These are phyloP conservation scores for Panurus biarmicus DNA, from an alignment of 2,113 vertebrate species.

Conservation along the genomic window DNA sequence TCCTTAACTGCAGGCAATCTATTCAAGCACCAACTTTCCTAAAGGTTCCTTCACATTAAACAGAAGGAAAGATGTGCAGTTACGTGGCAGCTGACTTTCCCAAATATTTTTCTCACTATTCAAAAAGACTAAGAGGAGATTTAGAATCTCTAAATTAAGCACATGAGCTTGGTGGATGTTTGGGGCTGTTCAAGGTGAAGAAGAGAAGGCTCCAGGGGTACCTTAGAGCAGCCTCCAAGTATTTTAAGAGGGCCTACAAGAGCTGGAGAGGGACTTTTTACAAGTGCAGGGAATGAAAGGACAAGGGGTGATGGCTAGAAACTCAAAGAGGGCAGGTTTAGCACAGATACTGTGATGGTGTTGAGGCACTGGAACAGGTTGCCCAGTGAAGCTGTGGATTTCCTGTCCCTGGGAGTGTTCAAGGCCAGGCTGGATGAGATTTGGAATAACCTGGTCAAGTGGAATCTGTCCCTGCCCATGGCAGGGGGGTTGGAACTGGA, in stretches of 20 bases:
- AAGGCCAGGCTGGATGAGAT: not conserved
- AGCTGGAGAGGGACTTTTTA: not conserved
- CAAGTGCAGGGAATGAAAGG: not conserved
- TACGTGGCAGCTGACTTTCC: not conserved
- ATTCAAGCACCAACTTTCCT: not conserved
- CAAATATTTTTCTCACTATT: not conserved
- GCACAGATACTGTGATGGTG: not conserved
- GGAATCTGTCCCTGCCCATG: not conserved
- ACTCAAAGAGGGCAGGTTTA: not conserved
- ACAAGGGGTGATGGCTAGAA: not conserved
- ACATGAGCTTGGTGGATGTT: not conserved
- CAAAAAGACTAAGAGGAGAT: not conserved
- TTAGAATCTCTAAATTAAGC: not conserved
- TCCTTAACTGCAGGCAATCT: not conserved
- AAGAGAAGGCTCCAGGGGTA: not conserved
- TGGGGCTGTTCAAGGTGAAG: rapidly evolving
- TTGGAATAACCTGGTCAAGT: not conserved
- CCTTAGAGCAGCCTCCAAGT: not conserved
- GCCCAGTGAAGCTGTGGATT: not conserved
- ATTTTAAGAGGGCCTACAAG: not conserved
- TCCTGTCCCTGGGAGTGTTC: not conserved
- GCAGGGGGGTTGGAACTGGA: not conserved
- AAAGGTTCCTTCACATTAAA: not conserved
- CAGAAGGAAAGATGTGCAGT: not conserved
- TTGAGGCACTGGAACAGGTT: not conserved